Percentiles rank a stretch among this genome's conserved stretches.
phyloP scores from a whole-genome alignment of 1,140 invertebrate species.

The Whitmania pigra region DNA sequence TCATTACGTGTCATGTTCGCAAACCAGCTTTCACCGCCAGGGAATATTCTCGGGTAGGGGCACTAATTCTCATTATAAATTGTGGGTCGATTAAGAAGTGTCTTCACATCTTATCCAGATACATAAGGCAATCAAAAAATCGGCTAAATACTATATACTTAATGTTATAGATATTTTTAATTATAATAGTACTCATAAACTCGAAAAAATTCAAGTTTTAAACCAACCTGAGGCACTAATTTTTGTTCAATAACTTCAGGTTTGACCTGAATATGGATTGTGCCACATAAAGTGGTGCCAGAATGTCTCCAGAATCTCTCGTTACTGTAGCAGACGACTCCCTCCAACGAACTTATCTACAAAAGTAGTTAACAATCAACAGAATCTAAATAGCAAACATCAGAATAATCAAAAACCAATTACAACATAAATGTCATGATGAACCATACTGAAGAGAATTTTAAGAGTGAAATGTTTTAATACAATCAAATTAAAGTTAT shows the following conservation, averaged over 20 bases:
- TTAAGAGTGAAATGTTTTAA: neutral
- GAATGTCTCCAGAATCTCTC: slow-evolving; percentile 45
- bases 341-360: slow-evolving; percentile 42
- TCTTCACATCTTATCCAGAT: too few relatives aligned
- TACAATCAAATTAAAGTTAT: neutral
- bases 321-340: slow-evolving; percentile 41
- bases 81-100: too few relatives aligned
- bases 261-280: slow-evolving; percentile 42
- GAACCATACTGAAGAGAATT: neutral
- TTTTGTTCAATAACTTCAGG: slow-evolving; percentile 42
- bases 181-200: neutral
- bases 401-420: neutral
- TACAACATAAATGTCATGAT: neutral
- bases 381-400: neutral
- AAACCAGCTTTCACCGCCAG: too few relatives aligned
- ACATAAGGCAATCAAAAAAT: too few relatives aligned
- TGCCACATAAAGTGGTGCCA: slow-evolving; percentile 38
- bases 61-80: too few relatives aligned
- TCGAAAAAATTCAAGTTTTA: slow-evolving; percentile 7
- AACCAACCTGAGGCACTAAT: slow-evolving; percentile 36
- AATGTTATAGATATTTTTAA: neutral
- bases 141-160: too few relatives aligned
- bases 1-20: too few relatives aligned
- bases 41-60: too few relatives aligned
- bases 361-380: slow-evolving; percentile 20